Percentiles rank a stretch among this genome's conserved stretches.
These are phyloP conservation scores for Sebastes wilsoni DNA, from an alignment of 2,797 vertebrate species.

Conservation along the genomic window DNA sequence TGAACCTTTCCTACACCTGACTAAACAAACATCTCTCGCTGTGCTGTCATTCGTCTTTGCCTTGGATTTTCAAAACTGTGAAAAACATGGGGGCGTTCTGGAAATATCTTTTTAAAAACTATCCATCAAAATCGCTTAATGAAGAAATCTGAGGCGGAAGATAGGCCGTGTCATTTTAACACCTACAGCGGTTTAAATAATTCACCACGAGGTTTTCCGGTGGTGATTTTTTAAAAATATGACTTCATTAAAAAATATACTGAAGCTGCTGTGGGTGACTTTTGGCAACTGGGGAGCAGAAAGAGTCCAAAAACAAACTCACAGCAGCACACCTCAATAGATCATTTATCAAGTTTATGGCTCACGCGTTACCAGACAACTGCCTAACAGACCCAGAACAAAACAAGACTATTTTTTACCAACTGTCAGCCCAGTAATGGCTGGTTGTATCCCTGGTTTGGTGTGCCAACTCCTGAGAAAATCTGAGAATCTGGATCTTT, in stretches of 20 bases:
- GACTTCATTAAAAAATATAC: constrained; percentile 38
- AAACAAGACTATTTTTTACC: not conserved
- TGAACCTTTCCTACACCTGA: not conserved
- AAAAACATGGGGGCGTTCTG: not conserved
- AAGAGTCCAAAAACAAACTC: constrained; percentile 25
- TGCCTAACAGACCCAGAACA: not conserved
- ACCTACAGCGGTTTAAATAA: constrained; percentile 22
- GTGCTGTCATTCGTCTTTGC: not conserved
- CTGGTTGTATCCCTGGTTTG: not conserved
- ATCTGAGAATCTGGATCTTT: not conserved
- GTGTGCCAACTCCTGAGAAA: not conserved
- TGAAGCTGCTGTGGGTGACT: constrained; percentile 22
- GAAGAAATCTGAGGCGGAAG: not conserved
- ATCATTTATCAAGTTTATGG: constrained; percentile 16
- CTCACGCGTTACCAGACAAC: not conserved
- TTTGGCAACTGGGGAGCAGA: constrained; percentile 14
- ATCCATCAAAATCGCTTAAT: constrained; percentile 7
- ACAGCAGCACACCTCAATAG: not conserved
- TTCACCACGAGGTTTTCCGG: constrained; percentile 5
- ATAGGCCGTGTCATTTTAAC: constrained; percentile 15
- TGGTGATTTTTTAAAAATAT: constrained; percentile 5
- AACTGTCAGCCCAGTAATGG: not conserved
- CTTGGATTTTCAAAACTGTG: not conserved
- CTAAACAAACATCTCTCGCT: constrained; percentile 6
- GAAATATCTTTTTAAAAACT: constrained; percentile 1